Conservation (phyloP, 2,797 vertebrate species). For the Liasis olivaceus region DNA sequence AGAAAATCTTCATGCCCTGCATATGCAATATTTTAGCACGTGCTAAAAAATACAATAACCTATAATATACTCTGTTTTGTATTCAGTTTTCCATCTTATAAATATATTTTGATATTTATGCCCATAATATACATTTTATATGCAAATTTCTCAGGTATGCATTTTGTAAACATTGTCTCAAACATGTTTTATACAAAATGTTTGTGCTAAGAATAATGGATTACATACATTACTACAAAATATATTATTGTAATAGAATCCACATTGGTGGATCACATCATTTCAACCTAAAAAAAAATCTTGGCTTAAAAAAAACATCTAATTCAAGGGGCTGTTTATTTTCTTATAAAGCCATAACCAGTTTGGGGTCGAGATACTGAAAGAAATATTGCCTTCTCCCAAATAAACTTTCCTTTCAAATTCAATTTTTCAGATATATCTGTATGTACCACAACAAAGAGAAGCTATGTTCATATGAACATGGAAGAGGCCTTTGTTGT, state of each 20-base stretch:
- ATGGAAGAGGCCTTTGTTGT: background rate
- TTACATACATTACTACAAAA: background rate
- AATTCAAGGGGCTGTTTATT: background rate
- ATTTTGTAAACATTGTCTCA: background rate
- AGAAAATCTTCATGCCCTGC: too few species aligned
- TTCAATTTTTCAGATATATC: background rate
- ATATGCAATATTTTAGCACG: background rate
- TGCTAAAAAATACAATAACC: background rate
- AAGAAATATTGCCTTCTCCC: background rate
- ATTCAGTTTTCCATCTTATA: background rate
- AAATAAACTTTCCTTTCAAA: background rate
- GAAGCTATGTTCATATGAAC: background rate
- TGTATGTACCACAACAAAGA: background rate
- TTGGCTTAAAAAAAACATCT: background rate
- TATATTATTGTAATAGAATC: background rate
- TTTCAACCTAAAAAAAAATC: background rate
- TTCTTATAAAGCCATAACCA: background rate
- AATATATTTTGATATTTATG: background rate
- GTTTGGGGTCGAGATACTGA: background rate
- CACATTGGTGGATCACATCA: background rate
- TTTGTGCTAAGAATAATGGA: background rate
- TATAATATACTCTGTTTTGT: background rate
- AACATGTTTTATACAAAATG: background rate
- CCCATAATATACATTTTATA: background rate
- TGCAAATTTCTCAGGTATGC: background rate